phyloP scores from a whole-genome alignment of 92 coral and sea anemone genomes.

The Porites divaricata region DNA sequence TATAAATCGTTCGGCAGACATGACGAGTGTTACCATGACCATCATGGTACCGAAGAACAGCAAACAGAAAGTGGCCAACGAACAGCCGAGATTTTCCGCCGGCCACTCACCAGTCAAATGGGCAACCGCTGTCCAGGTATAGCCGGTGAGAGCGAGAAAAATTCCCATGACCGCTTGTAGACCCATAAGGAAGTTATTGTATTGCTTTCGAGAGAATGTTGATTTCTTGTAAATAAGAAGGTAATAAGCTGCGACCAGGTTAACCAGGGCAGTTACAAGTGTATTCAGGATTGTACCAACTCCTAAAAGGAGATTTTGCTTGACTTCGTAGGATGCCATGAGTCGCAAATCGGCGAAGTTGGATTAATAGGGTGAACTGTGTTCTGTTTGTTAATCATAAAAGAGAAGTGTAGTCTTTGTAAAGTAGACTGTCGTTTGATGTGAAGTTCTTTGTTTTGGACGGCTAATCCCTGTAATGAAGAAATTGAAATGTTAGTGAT shows the following conservation, averaged over 20 bases:
- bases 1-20: slow-evolving; percentile 46
- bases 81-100: slow-evolving; percentile 35
- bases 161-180: slow-evolving; percentile 41
- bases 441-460: no score
- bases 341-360: not conserved
- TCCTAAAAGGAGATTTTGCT: slow-evolving; percentile 25
- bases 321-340: slow-evolving; percentile 3
- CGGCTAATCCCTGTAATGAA: no score
- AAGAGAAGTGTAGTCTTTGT: no score
- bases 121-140: slow-evolving; percentile 51
- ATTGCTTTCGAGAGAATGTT: slow-evolving; percentile 12
- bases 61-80: slow-evolving; percentile 25
- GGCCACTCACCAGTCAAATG: slow-evolving; percentile 38
- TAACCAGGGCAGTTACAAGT: slow-evolving; percentile 2
- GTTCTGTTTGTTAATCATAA: not conserved
- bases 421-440: no score
- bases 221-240: slow-evolving; percentile 29
- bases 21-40: slow-evolving; percentile 30
- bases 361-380: not conserved
- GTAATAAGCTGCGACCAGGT: slow-evolving; percentile 32
- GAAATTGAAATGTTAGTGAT: no score
- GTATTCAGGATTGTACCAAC: not conserved
- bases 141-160: slow-evolving; percentile 33
- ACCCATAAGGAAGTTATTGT: slow-evolving; percentile 53
- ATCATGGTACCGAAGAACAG: slow-evolving; percentile 47